Evolutionary conservation across 2,888 invertebrate genomes (phyloP).

Genomic region (Caenorhabditis imperialis): DNA sequence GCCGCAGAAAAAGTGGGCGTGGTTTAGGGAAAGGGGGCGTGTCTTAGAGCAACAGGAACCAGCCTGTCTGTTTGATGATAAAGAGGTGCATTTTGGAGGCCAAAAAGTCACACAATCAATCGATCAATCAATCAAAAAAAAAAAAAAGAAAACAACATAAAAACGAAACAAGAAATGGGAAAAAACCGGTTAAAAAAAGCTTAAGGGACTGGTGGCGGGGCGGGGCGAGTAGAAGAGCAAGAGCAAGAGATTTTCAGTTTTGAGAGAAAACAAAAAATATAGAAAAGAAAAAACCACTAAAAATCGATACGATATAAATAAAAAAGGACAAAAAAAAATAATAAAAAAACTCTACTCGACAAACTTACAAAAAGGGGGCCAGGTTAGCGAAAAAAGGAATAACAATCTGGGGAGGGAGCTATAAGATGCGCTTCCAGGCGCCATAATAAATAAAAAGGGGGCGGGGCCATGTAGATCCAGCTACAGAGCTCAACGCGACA

Average conservation of each 20-base stretch:
- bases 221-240: conserved; percentile 24
- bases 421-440: conserved; percentile 48
- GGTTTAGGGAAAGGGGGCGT: background rate
- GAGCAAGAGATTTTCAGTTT: background rate
- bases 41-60: conserved; percentile 33
- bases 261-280: conserved; percentile 11
- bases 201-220: background rate
- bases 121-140: conserved; percentile 3
- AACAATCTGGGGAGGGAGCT: conserved; percentile 22
- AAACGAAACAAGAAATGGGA: conserved; percentile 20
- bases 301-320: background rate
- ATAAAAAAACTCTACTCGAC: conserved; percentile 32
- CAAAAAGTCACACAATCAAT: background rate
- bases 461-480: background rate
- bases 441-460: conserved; percentile 24
- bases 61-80: conserved; percentile 14
- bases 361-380: too few species aligned
- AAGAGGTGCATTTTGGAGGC: background rate
- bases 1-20: background rate
- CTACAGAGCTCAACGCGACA: conserved; percentile 31
- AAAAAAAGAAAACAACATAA: conserved; percentile 26
- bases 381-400: too few species aligned
- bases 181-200: conserved; percentile 6
- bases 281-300: conserved; percentile 22
- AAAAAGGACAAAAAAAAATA: background rate